Percentiles rank a stretch among this genome's conserved stretches.
These are phyloP conservation scores for Adelges cooleyi DNA, from an alignment of 1,140 invertebrate species.

Conservation along the genomic window DNA sequence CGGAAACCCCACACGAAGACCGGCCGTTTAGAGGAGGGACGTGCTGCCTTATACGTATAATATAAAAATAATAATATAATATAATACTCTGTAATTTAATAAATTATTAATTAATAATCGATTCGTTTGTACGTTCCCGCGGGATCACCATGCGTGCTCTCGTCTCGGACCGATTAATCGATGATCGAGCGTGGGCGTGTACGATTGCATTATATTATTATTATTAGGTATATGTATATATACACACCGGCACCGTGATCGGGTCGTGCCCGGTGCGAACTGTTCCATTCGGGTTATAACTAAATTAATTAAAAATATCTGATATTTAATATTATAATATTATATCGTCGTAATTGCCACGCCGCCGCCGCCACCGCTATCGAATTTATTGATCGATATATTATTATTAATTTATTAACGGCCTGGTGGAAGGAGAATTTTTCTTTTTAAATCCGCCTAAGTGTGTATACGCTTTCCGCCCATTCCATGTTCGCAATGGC, in stretches of 20 bases:
- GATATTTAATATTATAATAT: constrained; percentile 17
- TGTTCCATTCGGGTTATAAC: constrained; percentile 18
- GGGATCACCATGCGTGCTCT: not conserved
- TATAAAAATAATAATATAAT: not conserved
- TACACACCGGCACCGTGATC: not conserved
- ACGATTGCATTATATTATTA: constrained; percentile 2
- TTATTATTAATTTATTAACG: constrained; percentile 25
- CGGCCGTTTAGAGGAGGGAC: not conserved
- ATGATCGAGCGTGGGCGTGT: constrained; percentile 27
- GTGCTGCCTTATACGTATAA: not conserved
- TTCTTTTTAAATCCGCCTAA: too few species aligned
- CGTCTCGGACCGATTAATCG: constrained; percentile 23
- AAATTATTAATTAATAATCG: constrained; percentile 29
- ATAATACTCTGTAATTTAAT: constrained; percentile 26
- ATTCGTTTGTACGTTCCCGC: not conserved
- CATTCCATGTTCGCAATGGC: constrained; percentile 24
- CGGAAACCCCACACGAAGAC: constrained; percentile 21
- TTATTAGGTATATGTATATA: constrained; percentile 1
- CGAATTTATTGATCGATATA: constrained; percentile 19
- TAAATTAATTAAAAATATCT: constrained; percentile 27
- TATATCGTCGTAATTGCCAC: constrained; percentile 18
- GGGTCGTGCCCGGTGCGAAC: constrained; percentile 6
- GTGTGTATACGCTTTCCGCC: constrained; percentile 6
- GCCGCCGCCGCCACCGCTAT: not conserved
- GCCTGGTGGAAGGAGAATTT: not conserved